A percentile compares a stretch with the other conserved stretches of the same genome.
These are phyloP conservation scores for Drosophila burlai DNA, from an alignment of 1,140 invertebrate genomes.

Conservation along the genomic window DNA sequence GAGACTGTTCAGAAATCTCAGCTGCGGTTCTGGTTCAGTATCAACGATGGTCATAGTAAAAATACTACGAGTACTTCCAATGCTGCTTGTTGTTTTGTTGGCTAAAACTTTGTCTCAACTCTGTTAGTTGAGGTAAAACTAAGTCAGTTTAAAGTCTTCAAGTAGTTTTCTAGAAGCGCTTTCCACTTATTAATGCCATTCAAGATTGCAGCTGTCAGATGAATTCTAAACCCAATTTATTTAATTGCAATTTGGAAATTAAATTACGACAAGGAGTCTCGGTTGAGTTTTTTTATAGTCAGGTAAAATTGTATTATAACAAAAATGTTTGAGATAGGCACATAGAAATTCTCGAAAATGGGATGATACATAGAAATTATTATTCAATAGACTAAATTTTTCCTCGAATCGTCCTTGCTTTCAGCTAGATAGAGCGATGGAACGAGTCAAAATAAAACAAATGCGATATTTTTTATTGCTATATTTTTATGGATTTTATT, in stretches of 20 bases:
- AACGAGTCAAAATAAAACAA: too few species aligned
- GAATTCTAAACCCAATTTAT: not conserved
- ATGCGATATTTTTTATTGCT: too few species aligned
- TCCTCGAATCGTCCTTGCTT: too few species aligned
- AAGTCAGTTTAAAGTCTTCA: not conserved
- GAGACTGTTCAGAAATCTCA: not conserved
- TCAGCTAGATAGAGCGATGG: too few species aligned
- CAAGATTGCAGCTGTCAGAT: slow-evolving; percentile 1
- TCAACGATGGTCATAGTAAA: not conserved
- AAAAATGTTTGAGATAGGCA: too few species aligned
- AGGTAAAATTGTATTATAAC: not conserved
- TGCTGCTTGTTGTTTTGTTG: not conserved
- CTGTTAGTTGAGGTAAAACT: not conserved
- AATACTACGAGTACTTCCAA: not conserved
- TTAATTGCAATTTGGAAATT: slow-evolving; percentile 7
- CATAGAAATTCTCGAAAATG: too few species aligned
- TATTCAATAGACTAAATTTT: too few species aligned
- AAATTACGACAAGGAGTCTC: not conserved
- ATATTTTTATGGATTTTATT: too few species aligned
- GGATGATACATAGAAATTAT: too few species aligned
- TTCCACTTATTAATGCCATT: not conserved
- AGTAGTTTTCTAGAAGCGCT: not conserved
- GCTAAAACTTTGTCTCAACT: too few species aligned
- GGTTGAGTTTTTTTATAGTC: not conserved
- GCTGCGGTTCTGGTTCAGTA: too few species aligned